These are phyloP conservation scores for Steatocranus sp. DNA, from an alignment of 2,797 vertebrate genomes.

Conservation along the genomic window DNA sequence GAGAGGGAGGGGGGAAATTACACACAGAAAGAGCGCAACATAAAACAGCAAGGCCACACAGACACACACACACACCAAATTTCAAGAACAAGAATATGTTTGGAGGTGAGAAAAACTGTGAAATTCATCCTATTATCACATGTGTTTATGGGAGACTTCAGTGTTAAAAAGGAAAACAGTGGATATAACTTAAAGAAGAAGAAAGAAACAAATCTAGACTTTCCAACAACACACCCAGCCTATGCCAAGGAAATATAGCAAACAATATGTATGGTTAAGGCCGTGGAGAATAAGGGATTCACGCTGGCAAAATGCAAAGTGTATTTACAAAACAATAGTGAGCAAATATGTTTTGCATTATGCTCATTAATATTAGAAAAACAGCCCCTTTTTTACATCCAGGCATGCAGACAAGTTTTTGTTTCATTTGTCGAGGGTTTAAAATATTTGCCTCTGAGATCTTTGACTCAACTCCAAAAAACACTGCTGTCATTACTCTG, in stretches of 20 bases:
- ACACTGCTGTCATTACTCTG: neutral
- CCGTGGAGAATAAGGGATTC: neutral
- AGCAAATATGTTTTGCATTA: neutral
- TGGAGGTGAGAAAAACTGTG: neutral
- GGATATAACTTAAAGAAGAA: neutral
- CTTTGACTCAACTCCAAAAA: neutral
- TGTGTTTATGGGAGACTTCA: neutral
- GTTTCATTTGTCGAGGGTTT: neutral
- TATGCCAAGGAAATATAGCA: neutral
- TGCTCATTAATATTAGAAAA: neutral
- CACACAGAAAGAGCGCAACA: neutral
- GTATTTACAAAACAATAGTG: neutral
- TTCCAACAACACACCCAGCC: neutral
- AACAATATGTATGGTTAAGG: neutral
- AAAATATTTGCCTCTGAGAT: neutral
- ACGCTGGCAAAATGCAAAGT: neutral
- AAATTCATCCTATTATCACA: neutral
- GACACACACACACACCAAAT: neutral
- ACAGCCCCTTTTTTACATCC: neutral
- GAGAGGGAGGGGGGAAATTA: neutral
- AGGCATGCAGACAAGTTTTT: neutral
- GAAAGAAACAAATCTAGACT: neutral
- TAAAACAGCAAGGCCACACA: neutral
- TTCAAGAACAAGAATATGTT: neutral
- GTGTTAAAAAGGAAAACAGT: neutral